Percentiles rank a stretch among this genome's conserved stretches.
phyloP scores from a whole-genome alignment of 2,888 invertebrate genomes.

The Actias luna region DNA sequence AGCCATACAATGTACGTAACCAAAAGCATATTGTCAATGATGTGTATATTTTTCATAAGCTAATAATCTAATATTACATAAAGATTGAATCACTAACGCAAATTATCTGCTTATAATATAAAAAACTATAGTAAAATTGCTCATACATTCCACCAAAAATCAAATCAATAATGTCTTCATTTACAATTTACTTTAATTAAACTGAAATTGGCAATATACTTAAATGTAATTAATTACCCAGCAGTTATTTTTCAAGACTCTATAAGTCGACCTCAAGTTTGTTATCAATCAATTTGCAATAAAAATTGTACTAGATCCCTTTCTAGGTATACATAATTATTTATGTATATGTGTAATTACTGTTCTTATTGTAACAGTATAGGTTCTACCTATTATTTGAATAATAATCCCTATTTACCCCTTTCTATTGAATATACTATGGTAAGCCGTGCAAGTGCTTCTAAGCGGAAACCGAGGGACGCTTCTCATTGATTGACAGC shows the following conservation, averaged over 20 bases:
- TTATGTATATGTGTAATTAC: not conserved
- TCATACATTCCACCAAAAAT: not conserved
- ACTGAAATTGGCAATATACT: not conserved
- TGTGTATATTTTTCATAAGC: not conserved
- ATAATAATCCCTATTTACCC: constrained; percentile 2
- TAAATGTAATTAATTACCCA: too few relatives aligned
- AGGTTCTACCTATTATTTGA: not conserved
- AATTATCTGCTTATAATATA: not conserved
- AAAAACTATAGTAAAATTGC: not conserved
- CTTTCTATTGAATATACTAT: not conserved
- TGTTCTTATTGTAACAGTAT: not conserved
- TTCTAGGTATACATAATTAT: too few relatives aligned
- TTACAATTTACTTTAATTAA: not conserved
- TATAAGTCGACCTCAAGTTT: too few relatives aligned
- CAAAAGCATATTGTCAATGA: not conserved
- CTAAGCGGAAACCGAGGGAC: constrained; percentile 63
- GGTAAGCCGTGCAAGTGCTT: constrained; percentile 13
- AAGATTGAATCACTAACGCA: not conserved
- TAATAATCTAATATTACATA: not conserved
- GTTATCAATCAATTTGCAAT: too few relatives aligned
- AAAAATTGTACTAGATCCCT: not conserved
- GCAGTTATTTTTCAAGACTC: too few relatives aligned
- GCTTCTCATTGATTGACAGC: constrained; percentile 87
- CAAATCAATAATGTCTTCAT: not conserved
- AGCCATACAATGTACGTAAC: not conserved